Evolutionary conservation across 2,797 vertebrate species (phyloP).

Genomic region (Sebastes hopkinsi): DNA sequence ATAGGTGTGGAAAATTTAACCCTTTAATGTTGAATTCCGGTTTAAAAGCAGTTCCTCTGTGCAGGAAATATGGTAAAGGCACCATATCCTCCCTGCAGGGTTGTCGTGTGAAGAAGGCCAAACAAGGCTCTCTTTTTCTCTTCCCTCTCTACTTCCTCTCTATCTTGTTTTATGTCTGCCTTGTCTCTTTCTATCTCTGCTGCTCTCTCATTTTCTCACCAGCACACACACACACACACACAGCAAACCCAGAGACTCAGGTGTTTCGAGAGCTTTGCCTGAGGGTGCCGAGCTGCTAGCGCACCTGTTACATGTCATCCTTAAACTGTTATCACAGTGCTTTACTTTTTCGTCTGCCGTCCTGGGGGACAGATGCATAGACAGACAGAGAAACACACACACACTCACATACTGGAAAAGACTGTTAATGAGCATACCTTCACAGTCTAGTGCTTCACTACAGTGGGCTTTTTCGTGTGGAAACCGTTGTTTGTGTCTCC

Average conservation of each 20-base stretch:
- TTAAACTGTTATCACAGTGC: slow-evolving; percentile 2
- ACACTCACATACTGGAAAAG: not conserved
- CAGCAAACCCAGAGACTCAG: slow-evolving; percentile 3
- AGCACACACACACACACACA: slow-evolving; percentile 1
- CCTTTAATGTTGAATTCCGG: slow-evolving; percentile 27
- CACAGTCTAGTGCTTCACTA: slow-evolving; percentile 67
- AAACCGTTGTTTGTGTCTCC: slow-evolving; percentile 55
- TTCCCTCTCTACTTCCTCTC: slow-evolving; percentile 5
- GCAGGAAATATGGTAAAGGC: slow-evolving; percentile 46
- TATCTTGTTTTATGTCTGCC: not conserved
- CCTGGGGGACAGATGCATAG: not conserved
- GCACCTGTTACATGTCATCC: slow-evolving; percentile 53
- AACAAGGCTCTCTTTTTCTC: slow-evolving; percentile 27
- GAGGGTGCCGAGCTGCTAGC: slow-evolving; percentile 17
- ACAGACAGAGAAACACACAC: slow-evolving; percentile 10
- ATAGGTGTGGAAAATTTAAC: slow-evolving; percentile 29
- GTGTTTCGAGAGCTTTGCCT: slow-evolving; percentile 23
- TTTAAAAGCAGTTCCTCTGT: slow-evolving; percentile 34
- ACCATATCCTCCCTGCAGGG: slow-evolving; percentile 48
- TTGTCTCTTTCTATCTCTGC: not conserved
- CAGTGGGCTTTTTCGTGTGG: slow-evolving; percentile 32
- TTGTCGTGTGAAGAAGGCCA: slow-evolving; percentile 25
- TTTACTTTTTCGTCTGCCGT: not conserved
- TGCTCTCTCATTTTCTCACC: not conserved
- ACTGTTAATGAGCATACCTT: slow-evolving; percentile 62